Evolutionary conservation across 2,113 vertebrate species (phyloP), one percentile per base, ranked within the genome.

Genomic region (Thomomys bottae): DNA sequence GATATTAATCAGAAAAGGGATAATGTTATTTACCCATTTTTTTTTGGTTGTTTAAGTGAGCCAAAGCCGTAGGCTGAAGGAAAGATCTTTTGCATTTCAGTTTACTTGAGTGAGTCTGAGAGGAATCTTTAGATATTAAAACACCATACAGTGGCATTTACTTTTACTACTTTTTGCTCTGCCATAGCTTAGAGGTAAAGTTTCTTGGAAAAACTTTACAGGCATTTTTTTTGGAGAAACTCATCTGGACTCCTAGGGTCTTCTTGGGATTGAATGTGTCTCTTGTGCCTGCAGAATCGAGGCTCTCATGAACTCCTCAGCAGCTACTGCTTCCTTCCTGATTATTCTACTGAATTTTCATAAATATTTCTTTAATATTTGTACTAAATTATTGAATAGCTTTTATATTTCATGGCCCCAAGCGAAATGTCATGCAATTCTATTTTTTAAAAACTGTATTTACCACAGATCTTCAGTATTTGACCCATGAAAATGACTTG

Each of bases 261-360:
- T 30, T 66, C 5, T 12, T 84, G 49, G 24, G 0, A 3, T 15
- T 63, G 45, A 6, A 4, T 2, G 0, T n/a, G 40, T 4, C 66
- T 21, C 40, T 5, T 30, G 5, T 34, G 38, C 23, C 18, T 24
- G 21, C 34, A 64, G 21, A 81, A 32, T 5, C 72, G 28, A 12
- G 3, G 26, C 26, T 87, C 61, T 61, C 81, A 54, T n/a, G n/a
- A n/a, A n/a, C 10, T 20, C 21, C 3, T 57, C 66, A 63, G 34
- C 11, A 77, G 8, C 9, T 68, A 5, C n/a, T 79, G 15, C 63
- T 49, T 80, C 59, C 10, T 75, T 64, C 21, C 18, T 70, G 49
- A 24, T 81, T 70, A 73, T 26, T 8, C 28, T 15, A 40, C 0
- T 38, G n/a, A 49, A 73, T 30, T 88, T 86, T 86, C n/a, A 64